Evolutionary conservation across 2,888 invertebrate species (phyloP).

Genomic region (Pachymerium ferrugineum): DNA sequence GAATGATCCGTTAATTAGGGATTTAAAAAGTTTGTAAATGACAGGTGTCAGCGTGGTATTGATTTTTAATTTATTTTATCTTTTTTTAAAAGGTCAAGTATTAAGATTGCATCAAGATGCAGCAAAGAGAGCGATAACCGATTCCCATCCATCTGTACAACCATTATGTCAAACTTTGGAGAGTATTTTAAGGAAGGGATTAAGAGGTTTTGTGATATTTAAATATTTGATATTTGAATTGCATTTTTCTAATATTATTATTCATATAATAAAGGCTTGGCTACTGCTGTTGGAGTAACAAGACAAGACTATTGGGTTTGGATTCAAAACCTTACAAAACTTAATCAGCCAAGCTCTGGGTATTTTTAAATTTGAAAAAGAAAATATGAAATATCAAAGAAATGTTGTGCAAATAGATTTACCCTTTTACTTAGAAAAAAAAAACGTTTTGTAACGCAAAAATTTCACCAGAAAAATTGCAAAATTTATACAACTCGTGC

Average conservation of each 20-base stretch:
- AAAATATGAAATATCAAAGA: too few relatives aligned
- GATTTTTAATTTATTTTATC: too few relatives aligned
- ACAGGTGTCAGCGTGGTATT: too few relatives aligned
- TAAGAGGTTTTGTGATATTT: not conserved
- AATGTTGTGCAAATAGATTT: too few relatives aligned
- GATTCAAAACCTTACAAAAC: conserved; percentile 6
- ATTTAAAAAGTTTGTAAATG: too few relatives aligned
- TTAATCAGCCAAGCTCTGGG: not conserved
- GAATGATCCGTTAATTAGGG: too few relatives aligned
- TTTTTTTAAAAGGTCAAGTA: not conserved
- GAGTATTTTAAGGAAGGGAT: not conserved
- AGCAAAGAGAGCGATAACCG: not conserved
- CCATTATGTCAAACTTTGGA: conserved; percentile 18
- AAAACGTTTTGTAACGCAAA: too few relatives aligned
- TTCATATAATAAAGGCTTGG: not conserved
- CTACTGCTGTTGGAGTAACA: not conserved
- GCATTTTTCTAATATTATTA: not conserved
- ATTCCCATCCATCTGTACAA: conserved; percentile 1
- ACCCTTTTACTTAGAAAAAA: too few relatives aligned
- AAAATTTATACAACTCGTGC: too few relatives aligned
- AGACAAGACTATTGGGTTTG: conserved; percentile 3
- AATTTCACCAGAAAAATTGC: too few relatives aligned
- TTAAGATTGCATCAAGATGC: not conserved
- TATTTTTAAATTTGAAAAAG: not conserved
- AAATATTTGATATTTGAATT: not conserved